Percentiles rank a stretch among this genome's conserved stretches.
phyloP scores from a whole-genome alignment of 2,888 invertebrate genomes.

The Hedya salicella region DNA sequence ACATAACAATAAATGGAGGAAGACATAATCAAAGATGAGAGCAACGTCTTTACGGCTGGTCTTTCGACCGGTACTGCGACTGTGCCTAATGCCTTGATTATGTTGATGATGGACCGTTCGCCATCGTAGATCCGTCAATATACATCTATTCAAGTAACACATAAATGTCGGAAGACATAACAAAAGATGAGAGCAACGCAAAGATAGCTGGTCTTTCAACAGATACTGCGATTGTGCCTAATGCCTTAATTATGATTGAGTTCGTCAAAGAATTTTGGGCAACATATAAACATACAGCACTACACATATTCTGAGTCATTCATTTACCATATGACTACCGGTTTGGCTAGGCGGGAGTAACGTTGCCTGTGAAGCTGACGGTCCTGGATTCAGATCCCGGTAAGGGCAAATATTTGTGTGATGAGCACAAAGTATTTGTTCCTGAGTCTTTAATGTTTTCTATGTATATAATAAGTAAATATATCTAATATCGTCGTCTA shows the following conservation, averaged over 20 bases:
- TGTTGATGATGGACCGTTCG: slow-evolving; percentile 9
- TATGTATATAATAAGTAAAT: too few species aligned
- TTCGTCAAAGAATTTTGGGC: too few species aligned
- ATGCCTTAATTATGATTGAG: slow-evolving; percentile 56
- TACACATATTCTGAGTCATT: too few species aligned
- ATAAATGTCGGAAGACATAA: background rate
- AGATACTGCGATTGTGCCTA: slow-evolving; percentile 68
- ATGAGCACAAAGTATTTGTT: too few species aligned
- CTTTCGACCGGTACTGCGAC: slow-evolving; percentile 69
- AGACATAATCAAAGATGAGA: slow-evolving; percentile 65
- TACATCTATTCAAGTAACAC: background rate
- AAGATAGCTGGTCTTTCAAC: slow-evolving; percentile 75
- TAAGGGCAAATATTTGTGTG: too few species aligned
- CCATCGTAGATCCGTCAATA: background rate
- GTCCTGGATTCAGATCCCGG: too few species aligned
- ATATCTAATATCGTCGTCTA: too few species aligned
- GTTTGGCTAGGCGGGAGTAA: too few species aligned
- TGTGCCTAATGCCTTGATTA: slow-evolving; percentile 63
- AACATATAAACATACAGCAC: too few species aligned
- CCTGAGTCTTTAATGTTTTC: too few species aligned
- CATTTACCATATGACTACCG: too few species aligned
- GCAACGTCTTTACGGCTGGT: slow-evolving; percentile 77
- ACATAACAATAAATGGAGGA: background rate
- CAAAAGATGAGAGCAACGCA: slow-evolving; percentile 76
- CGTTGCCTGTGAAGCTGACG: too few species aligned